Base-by-base conservation (phyloP, 1,140 invertebrate species). In the Drosophila ficusphila region DNA sequence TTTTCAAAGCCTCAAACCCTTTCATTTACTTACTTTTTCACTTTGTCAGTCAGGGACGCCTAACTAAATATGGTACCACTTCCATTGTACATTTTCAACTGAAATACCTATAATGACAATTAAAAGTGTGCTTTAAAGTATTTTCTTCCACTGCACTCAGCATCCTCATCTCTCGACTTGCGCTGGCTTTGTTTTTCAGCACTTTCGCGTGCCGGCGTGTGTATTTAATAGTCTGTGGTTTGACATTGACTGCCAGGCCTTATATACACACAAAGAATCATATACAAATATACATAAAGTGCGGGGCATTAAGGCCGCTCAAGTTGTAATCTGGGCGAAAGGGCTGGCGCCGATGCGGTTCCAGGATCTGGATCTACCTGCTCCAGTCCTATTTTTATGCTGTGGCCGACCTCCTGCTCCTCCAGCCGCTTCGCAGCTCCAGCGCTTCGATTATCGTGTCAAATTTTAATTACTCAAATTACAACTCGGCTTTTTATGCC, bases 401-500 rank as follows among this genome's bases (percentile, higher is more conserved):
- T 1, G 3, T 42, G 2, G 5, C 11, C 11, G 19, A n/a, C n/a
- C 19, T 19, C 6, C n/a, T 5, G 23, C 34, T 18, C 16, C 51
- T 25, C 3, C 48, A 12, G 12, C 25, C 4, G 9, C 8, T 16
- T 14, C 12, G 21, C 12, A 21, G 34, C 16, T 34, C 46, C 33
- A 27, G 54, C 47, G 41, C 57, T 86, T 86, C 81, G 81, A 86
- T 88, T 86, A 86, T 86, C 81, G 81, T 86, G 76, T 88, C 81
- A 86, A 76, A 81, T 86, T 86, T 86, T 86, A 86, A 86, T 86
- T 86, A 86, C 81, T 88, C 73, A 86, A 86, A 86, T 86, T 77
- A 86, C 82, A 81, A 74, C 62, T 73, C 52, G 72, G 72, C 76
- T 74, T 76, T 76, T 86, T 86, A 86, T 81, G 81, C 79, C 69